phyloP scores from a whole-genome alignment of 1,140 invertebrate species.

The Drosophila bipectinata region DNA sequence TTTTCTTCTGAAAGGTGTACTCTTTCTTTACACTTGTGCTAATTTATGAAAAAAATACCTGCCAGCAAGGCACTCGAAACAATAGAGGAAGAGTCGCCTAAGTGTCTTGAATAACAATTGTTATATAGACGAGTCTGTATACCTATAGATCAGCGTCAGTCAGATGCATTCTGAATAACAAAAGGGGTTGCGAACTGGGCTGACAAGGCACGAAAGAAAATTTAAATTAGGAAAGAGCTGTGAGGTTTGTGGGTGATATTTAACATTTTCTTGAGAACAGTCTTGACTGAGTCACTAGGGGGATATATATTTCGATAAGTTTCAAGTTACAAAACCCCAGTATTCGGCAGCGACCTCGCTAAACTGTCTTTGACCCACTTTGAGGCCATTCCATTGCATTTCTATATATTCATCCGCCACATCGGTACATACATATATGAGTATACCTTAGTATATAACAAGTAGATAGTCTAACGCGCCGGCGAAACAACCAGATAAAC shows the following conservation, averaged over 20 bases:
- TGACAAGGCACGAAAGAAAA: constrained; percentile 28
- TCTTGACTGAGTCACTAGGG: neutral
- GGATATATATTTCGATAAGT: neutral
- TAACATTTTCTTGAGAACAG: neutral
- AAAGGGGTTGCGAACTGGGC: constrained; percentile 36
- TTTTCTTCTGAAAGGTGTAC: too few relatives aligned
- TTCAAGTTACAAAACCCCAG: neutral
- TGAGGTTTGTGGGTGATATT: constrained; percentile 1
- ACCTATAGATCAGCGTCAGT: constrained; percentile 45
- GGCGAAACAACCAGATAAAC: constrained; percentile 54
- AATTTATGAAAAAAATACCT: constrained; percentile 21
- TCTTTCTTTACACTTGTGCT: constrained; percentile 1
- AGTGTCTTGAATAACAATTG: constrained; percentile 68
- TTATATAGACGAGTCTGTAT: constrained; percentile 4
- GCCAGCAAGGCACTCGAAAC: constrained; percentile 42
- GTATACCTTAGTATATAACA: constrained; percentile 52
- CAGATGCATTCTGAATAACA: constrained; percentile 63
- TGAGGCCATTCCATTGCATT: constrained; percentile 40
- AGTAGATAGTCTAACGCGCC: constrained; percentile 65
- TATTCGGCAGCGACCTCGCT: constrained; percentile 51
- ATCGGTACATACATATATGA: constrained; percentile 5
- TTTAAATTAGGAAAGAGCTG: constrained; percentile 18
- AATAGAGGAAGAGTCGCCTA: constrained; percentile 32
- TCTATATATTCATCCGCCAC: constrained; percentile 31
- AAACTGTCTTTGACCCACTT: constrained; percentile 75